Conservation (phyloP, 2,113 vertebrate genomes). For the Taxidea taxus region DNA sequence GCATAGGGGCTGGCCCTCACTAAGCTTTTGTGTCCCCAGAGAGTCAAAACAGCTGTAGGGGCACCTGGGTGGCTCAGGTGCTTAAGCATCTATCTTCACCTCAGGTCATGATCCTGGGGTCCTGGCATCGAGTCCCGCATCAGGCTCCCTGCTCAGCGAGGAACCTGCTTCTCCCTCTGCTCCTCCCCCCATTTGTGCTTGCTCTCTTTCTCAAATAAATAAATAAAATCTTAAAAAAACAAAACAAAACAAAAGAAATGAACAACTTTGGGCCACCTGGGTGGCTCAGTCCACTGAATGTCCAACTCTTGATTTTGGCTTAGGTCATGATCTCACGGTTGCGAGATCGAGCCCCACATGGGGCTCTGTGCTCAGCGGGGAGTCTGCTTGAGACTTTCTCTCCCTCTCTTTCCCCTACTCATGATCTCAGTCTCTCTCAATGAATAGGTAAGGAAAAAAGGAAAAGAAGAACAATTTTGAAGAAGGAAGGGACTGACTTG, state of each 20-base stretch:
- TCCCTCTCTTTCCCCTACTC: neutral
- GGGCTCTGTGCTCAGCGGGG: neutral
- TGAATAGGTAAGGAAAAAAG: neutral
- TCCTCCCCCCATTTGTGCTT: too few species aligned
- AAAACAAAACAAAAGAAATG: too few species aligned
- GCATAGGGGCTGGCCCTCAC: neutral
- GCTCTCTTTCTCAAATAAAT: too few species aligned
- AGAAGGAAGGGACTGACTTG: neutral
- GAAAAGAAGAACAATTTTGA: neutral
- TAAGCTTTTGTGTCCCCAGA: neutral
- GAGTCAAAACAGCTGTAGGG: neutral
- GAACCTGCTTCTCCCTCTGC: too few species aligned
- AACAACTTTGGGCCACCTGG: neutral
- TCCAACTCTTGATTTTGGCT: neutral
- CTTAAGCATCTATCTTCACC: neutral
- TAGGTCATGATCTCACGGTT: neutral
- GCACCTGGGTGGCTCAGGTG: neutral
- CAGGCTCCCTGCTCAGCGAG: too few species aligned
- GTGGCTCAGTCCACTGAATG: neutral
- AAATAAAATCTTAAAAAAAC: too few species aligned
- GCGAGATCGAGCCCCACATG: neutral
- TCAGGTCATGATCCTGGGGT: neutral
- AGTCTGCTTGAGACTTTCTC: neutral
- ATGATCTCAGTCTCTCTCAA: neutral
- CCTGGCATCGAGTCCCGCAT: too few species aligned